phyloP scores from a whole-genome alignment of 2,888 invertebrate genomes.

The Lasius platythorax region DNA sequence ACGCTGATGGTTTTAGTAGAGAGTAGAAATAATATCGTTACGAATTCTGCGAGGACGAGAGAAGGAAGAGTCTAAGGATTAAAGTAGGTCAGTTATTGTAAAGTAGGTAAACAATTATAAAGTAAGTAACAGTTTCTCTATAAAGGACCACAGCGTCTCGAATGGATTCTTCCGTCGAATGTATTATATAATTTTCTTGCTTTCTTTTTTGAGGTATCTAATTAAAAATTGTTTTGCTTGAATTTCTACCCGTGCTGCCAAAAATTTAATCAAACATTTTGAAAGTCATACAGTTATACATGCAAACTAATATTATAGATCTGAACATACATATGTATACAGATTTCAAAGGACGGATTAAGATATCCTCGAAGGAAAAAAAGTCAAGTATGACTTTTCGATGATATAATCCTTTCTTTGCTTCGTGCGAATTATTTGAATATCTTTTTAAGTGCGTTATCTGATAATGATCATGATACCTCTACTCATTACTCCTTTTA shows the following conservation, averaged over 20 bases:
- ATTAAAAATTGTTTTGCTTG: constrained; percentile 2
- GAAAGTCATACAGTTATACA: background rate
- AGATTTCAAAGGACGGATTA: background rate
- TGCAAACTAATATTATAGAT: background rate
- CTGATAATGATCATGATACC: background rate
- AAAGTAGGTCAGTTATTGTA: constrained; percentile 23
- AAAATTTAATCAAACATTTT: constrained; percentile 7
- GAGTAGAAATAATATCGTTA: constrained; percentile 17
- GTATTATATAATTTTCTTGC: background rate
- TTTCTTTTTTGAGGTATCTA: background rate
- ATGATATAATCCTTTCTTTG: background rate
- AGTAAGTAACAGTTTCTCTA: background rate
- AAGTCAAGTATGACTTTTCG: background rate
- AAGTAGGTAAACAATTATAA: constrained; percentile 2
- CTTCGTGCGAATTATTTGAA: constrained; percentile 22
- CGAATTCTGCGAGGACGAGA: background rate
- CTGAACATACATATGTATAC: background rate
- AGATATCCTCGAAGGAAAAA: background rate
- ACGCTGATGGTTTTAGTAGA: background rate
- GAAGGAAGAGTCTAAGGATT: background rate
- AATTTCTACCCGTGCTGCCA: background rate
- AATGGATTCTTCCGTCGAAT: background rate
- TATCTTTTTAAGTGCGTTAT: background rate
- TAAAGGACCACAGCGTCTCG: background rate
- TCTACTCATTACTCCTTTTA: background rate